These are phyloP conservation scores for Diabrotica virgifera DNA, from an alignment of 1,140 invertebrate species.

Conservation along the genomic window DNA sequence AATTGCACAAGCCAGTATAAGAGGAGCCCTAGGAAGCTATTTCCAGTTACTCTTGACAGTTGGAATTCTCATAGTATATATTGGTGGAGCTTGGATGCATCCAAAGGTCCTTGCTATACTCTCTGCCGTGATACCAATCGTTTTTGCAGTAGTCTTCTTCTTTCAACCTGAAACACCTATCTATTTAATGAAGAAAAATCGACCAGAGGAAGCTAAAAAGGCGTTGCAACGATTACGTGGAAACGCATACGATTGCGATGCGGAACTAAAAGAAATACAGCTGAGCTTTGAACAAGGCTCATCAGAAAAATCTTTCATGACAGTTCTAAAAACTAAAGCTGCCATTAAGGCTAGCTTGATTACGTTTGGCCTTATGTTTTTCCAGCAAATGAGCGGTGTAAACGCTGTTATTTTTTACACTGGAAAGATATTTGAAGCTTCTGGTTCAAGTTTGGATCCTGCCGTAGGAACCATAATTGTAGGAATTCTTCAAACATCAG, in stretches of 20 bases:
- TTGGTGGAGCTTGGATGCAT: slow-evolving; percentile 49
- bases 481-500: slow-evolving; percentile 69
- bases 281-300: slow-evolving; percentile 42
- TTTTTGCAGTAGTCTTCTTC: slow-evolving; percentile 59
- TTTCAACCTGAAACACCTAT: slow-evolving; percentile 70
- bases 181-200: slow-evolving; percentile 55
- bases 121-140: slow-evolving; percentile 57
- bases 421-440: slow-evolving; percentile 48
- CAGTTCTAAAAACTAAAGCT: slow-evolving; percentile 51
- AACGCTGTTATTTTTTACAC: slow-evolving; percentile 64
- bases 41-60: slow-evolving; percentile 64
- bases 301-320: slow-evolving; percentile 37
- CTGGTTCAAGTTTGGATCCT: slow-evolving; percentile 49
- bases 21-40: slow-evolving; percentile 67
- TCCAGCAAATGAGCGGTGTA: slow-evolving; percentile 65
- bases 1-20: slow-evolving; percentile 62
- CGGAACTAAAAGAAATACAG: slow-evolving; percentile 55
- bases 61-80: slow-evolving; percentile 62
- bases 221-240: slow-evolving; percentile 69
- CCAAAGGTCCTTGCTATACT: slow-evolving; percentile 55
- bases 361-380: slow-evolving; percentile 62
- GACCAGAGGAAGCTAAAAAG: slow-evolving; percentile 60
- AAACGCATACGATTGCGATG: slow-evolving; percentile 59
- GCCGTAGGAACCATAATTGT: slow-evolving; percentile 67
- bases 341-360: slow-evolving; percentile 55